Conservation (phyloP, 1,140 invertebrate genomes). For the Trichonephila clavipes region DNA sequence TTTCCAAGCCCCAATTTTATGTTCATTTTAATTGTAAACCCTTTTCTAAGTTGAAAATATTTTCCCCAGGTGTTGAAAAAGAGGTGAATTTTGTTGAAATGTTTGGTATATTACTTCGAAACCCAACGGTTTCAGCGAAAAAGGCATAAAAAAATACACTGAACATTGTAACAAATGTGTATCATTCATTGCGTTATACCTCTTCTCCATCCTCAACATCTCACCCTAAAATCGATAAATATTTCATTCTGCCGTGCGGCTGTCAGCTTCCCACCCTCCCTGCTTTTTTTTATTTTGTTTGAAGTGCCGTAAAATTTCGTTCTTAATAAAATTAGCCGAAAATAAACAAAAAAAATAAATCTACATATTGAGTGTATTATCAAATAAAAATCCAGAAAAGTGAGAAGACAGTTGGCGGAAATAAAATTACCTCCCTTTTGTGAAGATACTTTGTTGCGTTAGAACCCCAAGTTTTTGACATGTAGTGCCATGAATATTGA, state of each 20-base stretch:
- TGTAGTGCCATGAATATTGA: slow-evolving; percentile 47
- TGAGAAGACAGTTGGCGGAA: background rate
- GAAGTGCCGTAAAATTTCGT: background rate
- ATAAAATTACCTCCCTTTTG: background rate
- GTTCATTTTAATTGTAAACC: no score
- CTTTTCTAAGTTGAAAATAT: no score
- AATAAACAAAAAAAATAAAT: background rate
- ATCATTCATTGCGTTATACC: background rate
- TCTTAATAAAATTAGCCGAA: background rate
- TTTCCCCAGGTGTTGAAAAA: no score
- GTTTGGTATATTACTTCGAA: background rate
- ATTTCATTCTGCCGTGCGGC: background rate
- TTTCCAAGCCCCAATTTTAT: no score
- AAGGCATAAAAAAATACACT: background rate
- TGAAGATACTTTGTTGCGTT: background rate
- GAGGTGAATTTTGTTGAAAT: background rate
- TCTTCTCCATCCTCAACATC: background rate
- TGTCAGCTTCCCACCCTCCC: background rate
- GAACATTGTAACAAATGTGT: background rate
- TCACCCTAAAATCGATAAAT: background rate
- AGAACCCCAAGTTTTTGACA: background rate
- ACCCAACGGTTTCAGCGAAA: background rate
- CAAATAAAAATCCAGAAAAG: background rate
- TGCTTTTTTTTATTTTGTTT: background rate
- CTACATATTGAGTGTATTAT: slow-evolving; percentile 1